phyloP scores from a whole-genome alignment of 2,888 invertebrate genomes.

The Ochropacha duplaris region DNA sequence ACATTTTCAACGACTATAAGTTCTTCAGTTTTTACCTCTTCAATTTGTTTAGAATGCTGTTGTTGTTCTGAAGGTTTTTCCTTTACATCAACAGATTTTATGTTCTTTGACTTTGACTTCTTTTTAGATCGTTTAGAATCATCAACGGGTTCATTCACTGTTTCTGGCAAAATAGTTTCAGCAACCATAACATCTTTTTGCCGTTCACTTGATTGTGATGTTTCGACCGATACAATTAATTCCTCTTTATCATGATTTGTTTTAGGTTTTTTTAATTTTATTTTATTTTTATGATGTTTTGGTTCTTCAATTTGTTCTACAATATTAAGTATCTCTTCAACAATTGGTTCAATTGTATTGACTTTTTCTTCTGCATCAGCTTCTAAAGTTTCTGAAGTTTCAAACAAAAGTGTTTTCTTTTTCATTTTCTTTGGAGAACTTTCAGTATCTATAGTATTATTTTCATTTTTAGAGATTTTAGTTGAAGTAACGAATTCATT shows the following conservation, averaged over 20 bases:
- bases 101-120: conserved; percentile 31
- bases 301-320: conserved; percentile 41
- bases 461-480: not conserved
- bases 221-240: conserved; percentile 6
- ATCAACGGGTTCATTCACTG: conserved; percentile 10
- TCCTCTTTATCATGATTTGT: conserved; percentile 11
- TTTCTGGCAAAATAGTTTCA: conserved; percentile 6
- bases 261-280: conserved; percentile 26
- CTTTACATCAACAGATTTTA: conserved; percentile 5
- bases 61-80: conserved; percentile 8
- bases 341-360: conserved; percentile 30
- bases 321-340: conserved; percentile 30
- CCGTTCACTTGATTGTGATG: conserved; percentile 7
- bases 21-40: conserved; percentile 13
- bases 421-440: conserved; percentile 44
- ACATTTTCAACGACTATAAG: conserved; percentile 14
- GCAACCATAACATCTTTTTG: not conserved
- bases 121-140: conserved; percentile 31
- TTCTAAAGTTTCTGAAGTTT: conserved; percentile 28
- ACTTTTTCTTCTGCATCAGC: conserved; percentile 23
- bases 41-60: conserved; percentile 1
- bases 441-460: conserved; percentile 5
- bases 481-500: not conserved
- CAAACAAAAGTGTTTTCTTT: conserved; percentile 38
- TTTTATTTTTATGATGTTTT: conserved; percentile 25